Conservation (phyloP, 2,113 vertebrate species). For the Xiphorhynchus elegans region DNA sequence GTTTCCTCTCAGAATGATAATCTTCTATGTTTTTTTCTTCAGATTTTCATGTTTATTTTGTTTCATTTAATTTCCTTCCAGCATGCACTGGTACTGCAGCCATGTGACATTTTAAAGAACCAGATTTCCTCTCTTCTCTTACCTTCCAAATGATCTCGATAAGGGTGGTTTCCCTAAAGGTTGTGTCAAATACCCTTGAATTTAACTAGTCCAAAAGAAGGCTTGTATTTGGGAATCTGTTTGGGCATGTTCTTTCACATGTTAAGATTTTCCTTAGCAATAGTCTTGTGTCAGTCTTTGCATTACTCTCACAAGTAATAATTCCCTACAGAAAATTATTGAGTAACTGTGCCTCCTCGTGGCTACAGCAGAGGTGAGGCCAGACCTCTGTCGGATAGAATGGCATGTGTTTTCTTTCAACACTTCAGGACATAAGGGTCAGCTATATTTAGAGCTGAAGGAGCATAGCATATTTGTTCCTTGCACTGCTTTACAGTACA, state of each 20-base stretch:
- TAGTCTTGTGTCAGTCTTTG: not conserved
- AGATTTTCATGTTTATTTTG: not conserved
- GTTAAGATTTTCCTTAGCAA: not conserved
- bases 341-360: not conserved
- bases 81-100: not conserved
- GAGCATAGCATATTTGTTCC: not conserved
- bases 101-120: not conserved
- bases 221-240: not conserved
- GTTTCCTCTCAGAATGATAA: not conserved
- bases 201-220: not conserved
- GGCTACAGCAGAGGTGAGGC: not conserved
- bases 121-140: not conserved
- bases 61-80: not conserved
- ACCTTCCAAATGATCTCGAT: not conserved
- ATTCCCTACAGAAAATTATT: not conserved
- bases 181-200: not conserved
- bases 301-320: not conserved
- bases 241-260: not conserved
- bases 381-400: not conserved
- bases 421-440: not conserved
- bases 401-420: not conserved
- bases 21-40: not conserved
- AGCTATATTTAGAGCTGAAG: not conserved
- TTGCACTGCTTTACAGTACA: not conserved
- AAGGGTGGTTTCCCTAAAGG: not conserved